A percentile compares a stretch with the other conserved stretches of the same genome.
Evolutionary conservation across 2,888 invertebrate genomes (phyloP).

Genomic region (Agrochola macilenta): DNA sequence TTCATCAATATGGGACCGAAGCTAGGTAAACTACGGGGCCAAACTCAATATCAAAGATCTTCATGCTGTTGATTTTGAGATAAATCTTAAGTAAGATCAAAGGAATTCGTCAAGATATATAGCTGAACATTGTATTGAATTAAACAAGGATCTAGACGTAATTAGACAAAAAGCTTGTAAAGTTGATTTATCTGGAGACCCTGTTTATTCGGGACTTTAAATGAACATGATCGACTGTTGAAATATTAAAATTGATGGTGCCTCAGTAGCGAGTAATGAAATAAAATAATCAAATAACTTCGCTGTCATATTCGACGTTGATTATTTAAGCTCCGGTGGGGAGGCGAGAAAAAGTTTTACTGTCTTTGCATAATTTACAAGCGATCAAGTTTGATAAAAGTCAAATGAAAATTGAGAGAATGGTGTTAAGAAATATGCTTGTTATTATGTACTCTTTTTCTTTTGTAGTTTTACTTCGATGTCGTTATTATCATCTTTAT

Average conservation of each 20-base stretch:
- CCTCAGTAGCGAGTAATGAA: constrained; percentile 10
- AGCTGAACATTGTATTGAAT: constrained; percentile 42
- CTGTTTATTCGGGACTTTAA: constrained; percentile 7
- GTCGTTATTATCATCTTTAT: background rate
- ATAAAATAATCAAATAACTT: constrained; percentile 36
- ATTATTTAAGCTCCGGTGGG: constrained; percentile 1
- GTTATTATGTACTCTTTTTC: background rate
- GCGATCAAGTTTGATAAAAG: constrained; percentile 6
- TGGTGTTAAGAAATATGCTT: background rate
- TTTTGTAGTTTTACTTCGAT: background rate
- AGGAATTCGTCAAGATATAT: constrained; percentile 36
- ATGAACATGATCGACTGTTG: constrained; percentile 6
- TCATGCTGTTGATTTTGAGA: constrained; percentile 32
- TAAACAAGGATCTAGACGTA: constrained; percentile 32
- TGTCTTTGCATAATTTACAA: constrained; percentile 27
- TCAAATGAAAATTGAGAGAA: constrained; percentile 1
- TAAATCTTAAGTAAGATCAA: constrained; percentile 51
- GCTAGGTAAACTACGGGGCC: constrained; percentile 13
- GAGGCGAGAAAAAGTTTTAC: constrained; percentile 29
- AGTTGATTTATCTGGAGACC: constrained; percentile 20
- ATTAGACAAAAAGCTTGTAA: constrained; percentile 35
- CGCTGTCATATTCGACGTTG: constrained; percentile 18
- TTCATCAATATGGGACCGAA: constrained; percentile 38
- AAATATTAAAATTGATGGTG: constrained; percentile 39
- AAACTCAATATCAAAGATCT: constrained; percentile 18